phyloP scores from a whole-genome alignment of 2,797 vertebrate species.

The Oryzias sinensis region DNA sequence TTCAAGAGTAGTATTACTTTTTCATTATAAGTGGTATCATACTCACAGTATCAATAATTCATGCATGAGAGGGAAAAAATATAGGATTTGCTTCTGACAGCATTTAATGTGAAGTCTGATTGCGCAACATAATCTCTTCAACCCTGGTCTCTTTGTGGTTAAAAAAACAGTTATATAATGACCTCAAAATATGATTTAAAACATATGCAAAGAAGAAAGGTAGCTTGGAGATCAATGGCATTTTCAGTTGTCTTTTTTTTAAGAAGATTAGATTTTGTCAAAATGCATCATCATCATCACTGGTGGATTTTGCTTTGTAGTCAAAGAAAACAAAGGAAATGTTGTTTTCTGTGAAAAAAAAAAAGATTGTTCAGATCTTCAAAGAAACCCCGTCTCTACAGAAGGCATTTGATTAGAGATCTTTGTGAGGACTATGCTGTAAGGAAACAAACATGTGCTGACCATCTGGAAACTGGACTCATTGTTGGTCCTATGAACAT shows the following conservation, averaged over 20 bases:
- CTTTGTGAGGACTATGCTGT: too few species aligned
- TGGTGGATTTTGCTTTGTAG: background rate
- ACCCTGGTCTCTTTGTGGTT: slow-evolving; percentile 48
- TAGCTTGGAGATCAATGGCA: slow-evolving; percentile 23
- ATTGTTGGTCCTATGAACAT: too few species aligned
- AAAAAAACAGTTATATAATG: slow-evolving; percentile 61
- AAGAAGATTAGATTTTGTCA: slow-evolving; percentile 3
- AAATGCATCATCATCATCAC: slow-evolving; percentile 1
- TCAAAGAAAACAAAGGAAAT: background rate
- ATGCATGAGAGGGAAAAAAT: slow-evolving; percentile 38
- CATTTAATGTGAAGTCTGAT: slow-evolving; percentile 57
- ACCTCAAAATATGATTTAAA: slow-evolving; percentile 49
- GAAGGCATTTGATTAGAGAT: too few species aligned
- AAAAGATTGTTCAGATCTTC: too few species aligned
- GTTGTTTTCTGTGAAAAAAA: too few species aligned
- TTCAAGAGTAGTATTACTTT: slow-evolving; percentile 49
- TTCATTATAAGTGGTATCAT: slow-evolving; percentile 64
- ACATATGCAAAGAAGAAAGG: slow-evolving; percentile 40
- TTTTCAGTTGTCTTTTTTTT: background rate
- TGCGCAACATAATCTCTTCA: slow-evolving; percentile 61
- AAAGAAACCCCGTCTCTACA: too few species aligned
- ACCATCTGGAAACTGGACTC: too few species aligned
- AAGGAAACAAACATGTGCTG: too few species aligned
- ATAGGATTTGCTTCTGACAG: slow-evolving; percentile 59
- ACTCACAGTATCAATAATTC: slow-evolving; percentile 61